Percentiles rank a stretch among this genome's conserved stretches.
phyloP scores from a whole-genome alignment of 1,140 invertebrate genomes.

The Globodera ellingtonae region DNA sequence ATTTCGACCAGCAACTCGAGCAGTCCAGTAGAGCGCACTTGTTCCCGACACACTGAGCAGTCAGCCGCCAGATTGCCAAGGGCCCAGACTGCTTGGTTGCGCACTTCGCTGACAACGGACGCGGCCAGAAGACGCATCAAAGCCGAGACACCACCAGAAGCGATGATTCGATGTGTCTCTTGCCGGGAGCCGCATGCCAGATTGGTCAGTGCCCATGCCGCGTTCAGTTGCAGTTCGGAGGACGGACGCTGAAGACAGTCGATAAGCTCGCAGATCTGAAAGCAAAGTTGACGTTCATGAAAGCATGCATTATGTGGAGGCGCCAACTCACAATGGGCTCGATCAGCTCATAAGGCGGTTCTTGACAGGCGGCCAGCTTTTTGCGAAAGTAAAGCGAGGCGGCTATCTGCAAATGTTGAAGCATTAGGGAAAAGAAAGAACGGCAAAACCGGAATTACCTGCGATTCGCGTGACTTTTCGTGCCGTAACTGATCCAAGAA shows the following conservation, averaged over 20 bases:
- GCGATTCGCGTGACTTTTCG: neutral
- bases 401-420: constrained; percentile 25
- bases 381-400: constrained; percentile 37
- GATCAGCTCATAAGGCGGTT: constrained; percentile 32
- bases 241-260: constrained; percentile 28
- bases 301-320: neutral
- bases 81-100: constrained; percentile 37
- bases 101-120: constrained; percentile 26
- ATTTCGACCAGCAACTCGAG: constrained; percentile 20
- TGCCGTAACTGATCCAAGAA: neutral
- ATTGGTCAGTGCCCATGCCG: constrained; percentile 38
- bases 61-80: constrained; percentile 38
- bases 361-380: constrained; percentile 38
- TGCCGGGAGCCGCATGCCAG: constrained; percentile 37
- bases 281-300: neutral
- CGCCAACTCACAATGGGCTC: constrained; percentile 23
- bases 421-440: neutral
- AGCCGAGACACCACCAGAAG: constrained; percentile 27
- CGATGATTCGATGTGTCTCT: constrained; percentile 37
- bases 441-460: neutral
- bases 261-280: constrained; percentile 34
- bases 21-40: constrained; percentile 26
- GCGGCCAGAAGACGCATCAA: constrained; percentile 23
- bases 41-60: constrained; percentile 31
- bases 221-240: constrained; percentile 35